A percentile compares a stretch with the other conserved stretches of the same genome.
These are phyloP conservation scores for Callocephalon fimbriatum DNA, from an alignment of 2,113 vertebrate genomes.

Conservation along the genomic window DNA sequence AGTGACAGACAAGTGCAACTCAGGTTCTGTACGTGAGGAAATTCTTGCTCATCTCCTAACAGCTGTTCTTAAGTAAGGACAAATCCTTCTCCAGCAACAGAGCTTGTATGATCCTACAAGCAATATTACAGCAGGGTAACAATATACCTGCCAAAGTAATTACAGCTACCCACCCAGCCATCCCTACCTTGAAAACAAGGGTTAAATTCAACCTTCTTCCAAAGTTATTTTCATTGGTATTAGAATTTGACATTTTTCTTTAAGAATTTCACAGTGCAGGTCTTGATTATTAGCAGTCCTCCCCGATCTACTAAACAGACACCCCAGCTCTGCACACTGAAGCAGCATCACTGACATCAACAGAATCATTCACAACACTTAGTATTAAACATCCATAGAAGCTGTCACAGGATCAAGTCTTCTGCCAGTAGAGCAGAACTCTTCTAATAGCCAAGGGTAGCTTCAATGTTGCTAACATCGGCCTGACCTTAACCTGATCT, in stretches of 20 bases:
- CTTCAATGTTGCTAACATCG: not conserved
- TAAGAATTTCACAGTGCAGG: not conserved
- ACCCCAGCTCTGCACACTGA: not conserved
- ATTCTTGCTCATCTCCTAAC: not conserved
- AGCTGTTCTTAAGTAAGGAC: not conserved
- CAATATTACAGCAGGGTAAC: not conserved
- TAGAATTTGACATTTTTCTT: not conserved
- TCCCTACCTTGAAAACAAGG: not conserved
- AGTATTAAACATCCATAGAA: not conserved
- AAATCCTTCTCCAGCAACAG: not conserved
- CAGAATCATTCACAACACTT: fast-evolving
- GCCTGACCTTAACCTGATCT: not conserved
- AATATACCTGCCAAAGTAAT: not conserved
- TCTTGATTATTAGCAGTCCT: not conserved
- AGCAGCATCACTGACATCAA: not conserved
- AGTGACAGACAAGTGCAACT: not conserved
- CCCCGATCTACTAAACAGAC: not conserved
- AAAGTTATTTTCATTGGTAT: not conserved
- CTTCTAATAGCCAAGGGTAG: not conserved
- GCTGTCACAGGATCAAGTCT: not conserved
- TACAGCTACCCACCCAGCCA: not conserved
- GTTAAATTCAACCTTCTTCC: not conserved
- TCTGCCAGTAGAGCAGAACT: not conserved
- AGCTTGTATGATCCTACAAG: not conserved
- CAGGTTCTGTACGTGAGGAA: not conserved